Base-by-base conservation (phyloP, 2,797 vertebrate species). In the Pagetopsis macropterus region DNA sequence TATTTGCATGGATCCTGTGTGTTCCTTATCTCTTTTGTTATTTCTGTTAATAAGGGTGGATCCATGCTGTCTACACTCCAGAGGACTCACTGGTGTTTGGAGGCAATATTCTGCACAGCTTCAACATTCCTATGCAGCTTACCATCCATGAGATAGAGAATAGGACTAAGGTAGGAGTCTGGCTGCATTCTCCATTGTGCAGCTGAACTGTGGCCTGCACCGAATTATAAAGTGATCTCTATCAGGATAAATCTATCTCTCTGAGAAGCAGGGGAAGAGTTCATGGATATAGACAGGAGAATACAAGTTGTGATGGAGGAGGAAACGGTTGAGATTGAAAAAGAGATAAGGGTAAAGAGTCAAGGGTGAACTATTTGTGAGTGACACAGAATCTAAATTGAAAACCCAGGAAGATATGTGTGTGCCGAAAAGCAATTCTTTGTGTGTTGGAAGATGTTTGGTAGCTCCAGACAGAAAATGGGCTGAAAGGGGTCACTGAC, bases 51-150 rank as follows among this genome's bases (percentile, higher is more conserved):
- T 65, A 85, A 99, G 98, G 98, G 68, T 99, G 98, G 98, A 99
- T 99, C 84, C 98, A 99, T 68, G 98, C 98, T 0, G 98, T 99
- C 85, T 99, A 99, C 91, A 99, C 98, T 62, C 97, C 97, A 0
- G 95, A 96, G 87, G 98, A 99, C 92, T 96, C 97, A 1, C 91
- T 99, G 93, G 98, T 99, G 82, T 99, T 99, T 54, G 98, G 98
- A 63, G 98, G 98, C 79, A 99, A 99, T 93, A 96, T 99, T 90
- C 94, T 99, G 88, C 98, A 99, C 94, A 99, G 98, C 92, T 99
- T 99, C 89, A 99, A 99, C 94, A 97, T 99, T 94, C 97, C 98
- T 89, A 99, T 99, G 98, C 98, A 99, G 95, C 96, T 99, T 73
- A 95, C 94, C 81, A 97, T 99, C 89, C 96, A 98, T 52, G 97